Evolutionary conservation across 2,113 vertebrate species (phyloP).

Genomic region (Penelope pileata): DNA sequence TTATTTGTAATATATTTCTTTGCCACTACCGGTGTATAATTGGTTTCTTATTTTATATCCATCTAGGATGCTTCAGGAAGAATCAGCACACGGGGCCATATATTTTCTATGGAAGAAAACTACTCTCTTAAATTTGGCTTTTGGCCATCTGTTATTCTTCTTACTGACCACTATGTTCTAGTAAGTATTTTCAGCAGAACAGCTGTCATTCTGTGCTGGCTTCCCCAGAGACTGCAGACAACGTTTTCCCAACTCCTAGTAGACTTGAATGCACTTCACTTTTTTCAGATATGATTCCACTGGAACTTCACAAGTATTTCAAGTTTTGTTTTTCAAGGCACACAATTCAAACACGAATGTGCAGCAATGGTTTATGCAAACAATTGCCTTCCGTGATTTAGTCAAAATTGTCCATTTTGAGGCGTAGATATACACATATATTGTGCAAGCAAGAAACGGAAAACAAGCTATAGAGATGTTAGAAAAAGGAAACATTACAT

Average conservation of each 20-base stretch:
- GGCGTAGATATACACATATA: background rate
- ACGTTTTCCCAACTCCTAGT: background rate
- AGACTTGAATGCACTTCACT: background rate
- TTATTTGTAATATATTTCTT: background rate
- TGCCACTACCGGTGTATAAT: background rate
- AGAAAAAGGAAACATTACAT: background rate
- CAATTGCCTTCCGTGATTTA: background rate
- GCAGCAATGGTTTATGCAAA: background rate
- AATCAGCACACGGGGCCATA: conserved; percentile 76
- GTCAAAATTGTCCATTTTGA: background rate
- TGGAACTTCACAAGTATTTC: background rate
- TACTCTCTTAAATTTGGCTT: conserved; percentile 85
- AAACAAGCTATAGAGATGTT: background rate
- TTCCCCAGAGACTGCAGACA: background rate
- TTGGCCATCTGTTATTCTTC: conserved; percentile 90
- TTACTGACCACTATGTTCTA: conserved; percentile 87
- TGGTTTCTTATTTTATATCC: conserved; percentile 9
- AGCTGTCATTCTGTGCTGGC: background rate
- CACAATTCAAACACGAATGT: background rate
- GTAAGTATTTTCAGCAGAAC: conserved; percentile 72
- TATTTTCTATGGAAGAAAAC: conserved; percentile 86
- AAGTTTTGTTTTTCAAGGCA: background rate
- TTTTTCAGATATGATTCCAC: background rate
- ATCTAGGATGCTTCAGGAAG: conserved; percentile 87
- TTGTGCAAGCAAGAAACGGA: background rate